phyloP scores from a whole-genome alignment of 2,113 vertebrate genomes.

The Colinus virginianus region DNA sequence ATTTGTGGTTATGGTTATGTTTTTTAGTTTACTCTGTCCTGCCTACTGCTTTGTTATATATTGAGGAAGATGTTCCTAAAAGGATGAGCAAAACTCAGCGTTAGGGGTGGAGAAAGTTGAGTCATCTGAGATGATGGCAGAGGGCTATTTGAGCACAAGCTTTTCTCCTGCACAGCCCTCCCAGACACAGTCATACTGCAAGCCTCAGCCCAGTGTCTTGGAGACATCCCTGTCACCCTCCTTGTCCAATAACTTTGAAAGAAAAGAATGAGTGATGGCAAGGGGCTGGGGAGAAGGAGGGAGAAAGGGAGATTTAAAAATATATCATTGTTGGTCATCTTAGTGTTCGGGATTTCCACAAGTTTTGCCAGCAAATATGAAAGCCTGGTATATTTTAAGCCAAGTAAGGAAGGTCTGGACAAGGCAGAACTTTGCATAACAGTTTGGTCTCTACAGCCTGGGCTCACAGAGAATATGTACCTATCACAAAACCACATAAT shows the following conservation, averaged over 20 bases:
- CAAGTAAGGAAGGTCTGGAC: fast-evolving
- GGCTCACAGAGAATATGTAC: neutral
- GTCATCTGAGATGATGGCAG: neutral
- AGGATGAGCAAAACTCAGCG: neutral
- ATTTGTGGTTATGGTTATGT: fast-evolving
- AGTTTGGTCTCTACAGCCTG: neutral
- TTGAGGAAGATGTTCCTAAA: neutral
- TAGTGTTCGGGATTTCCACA: neutral
- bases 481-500: neutral
- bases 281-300: neutral
- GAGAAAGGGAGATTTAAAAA: neutral
- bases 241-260: neutral
- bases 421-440: neutral
- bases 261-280: neutral
- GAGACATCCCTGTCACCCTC: neutral
- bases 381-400: neutral
- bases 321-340: neutral
- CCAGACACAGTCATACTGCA: neutral
- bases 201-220: neutral
- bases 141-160: neutral
- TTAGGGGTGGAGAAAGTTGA: neutral
- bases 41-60: neutral
- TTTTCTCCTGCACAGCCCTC: neutral
- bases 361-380: neutral
- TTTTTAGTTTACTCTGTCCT: neutral